Percentiles rank a stretch among this genome's conserved stretches.
These are phyloP conservation scores for Campoletis raptor DNA, from an alignment of 2,888 invertebrate species.

Conservation along the genomic window DNA sequence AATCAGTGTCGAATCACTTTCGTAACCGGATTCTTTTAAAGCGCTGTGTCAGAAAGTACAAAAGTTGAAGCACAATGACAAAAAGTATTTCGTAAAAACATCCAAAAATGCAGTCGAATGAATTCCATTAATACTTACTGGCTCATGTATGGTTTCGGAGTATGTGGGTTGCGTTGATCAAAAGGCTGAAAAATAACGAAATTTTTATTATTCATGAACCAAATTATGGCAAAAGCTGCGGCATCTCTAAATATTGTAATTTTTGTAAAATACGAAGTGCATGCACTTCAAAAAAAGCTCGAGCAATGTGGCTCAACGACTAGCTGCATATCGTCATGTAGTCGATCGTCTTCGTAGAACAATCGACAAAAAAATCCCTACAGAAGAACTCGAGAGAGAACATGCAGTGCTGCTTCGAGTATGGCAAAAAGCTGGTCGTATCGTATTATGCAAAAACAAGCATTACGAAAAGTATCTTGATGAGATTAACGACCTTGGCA, in stretches of 20 bases:
- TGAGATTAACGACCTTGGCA: slow-evolving; percentile 42
- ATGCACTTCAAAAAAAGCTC: slow-evolving; percentile 54
- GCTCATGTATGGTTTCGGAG: slow-evolving; percentile 92
- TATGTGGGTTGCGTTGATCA: slow-evolving; percentile 89
- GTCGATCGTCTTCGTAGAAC: slow-evolving; percentile 36
- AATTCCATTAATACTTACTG: slow-evolving; percentile 87
- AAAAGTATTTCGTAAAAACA: neutral
- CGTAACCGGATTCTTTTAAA: slow-evolving; percentile 95
- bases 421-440: slow-evolving; percentile 27
- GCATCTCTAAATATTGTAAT: slow-evolving; percentile 17
- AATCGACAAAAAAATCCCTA: neutral
- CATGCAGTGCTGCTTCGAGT: slow-evolving; percentile 49
- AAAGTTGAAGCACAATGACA: neutral
- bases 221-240: neutral
- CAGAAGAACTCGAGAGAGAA: slow-evolving; percentile 16
- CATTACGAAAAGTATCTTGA: slow-evolving; percentile 33
- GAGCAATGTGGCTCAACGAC: slow-evolving; percentile 35
- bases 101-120: neutral
- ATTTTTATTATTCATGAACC: neutral
- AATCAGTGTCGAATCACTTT: slow-evolving; percentile 95
- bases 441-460: slow-evolving; percentile 26
- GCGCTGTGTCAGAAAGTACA: slow-evolving; percentile 86
- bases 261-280: slow-evolving; percentile 44
- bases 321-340: slow-evolving; percentile 37
- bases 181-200: slow-evolving; percentile 86